These are phyloP conservation scores for Eilema caniola DNA, from an alignment of 2,888 invertebrate species.

Conservation along the genomic window DNA sequence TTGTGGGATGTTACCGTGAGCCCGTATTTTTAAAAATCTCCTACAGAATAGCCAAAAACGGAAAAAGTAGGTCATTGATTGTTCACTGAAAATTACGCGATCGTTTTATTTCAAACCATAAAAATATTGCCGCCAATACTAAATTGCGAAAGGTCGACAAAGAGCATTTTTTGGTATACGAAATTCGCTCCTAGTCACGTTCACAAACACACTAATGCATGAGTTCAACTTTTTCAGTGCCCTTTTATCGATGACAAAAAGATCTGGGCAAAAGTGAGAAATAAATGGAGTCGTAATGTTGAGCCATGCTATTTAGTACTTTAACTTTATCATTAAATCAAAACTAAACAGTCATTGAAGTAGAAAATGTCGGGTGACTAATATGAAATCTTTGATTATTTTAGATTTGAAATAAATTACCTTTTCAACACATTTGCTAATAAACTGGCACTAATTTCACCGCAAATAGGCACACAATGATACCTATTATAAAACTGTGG, in stretches of 20 bases:
- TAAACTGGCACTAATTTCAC: too few species aligned
- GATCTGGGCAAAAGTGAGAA: slow-evolving; percentile 61
- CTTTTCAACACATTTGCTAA: too few species aligned
- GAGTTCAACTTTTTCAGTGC: slow-evolving; percentile 65
- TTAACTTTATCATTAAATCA: slow-evolving; percentile 73
- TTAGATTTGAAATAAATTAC: background rate
- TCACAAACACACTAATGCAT: slow-evolving; percentile 63
- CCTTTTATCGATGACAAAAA: slow-evolving; percentile 69
- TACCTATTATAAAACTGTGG: too few species aligned
- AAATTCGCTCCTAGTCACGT: slow-evolving; percentile 67
- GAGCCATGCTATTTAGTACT: slow-evolving; percentile 68
- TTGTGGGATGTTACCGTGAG: background rate
- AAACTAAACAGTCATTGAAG: slow-evolving; percentile 60
- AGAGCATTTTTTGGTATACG: slow-evolving; percentile 51
- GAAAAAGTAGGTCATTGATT: slow-evolving; percentile 14
- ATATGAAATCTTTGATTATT: background rate
- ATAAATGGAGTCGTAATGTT: slow-evolving; percentile 71
- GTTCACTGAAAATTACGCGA: slow-evolving; percentile 25
- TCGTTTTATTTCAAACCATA: slow-evolving; percentile 34
- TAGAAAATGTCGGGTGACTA: background rate
- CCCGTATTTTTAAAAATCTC: background rate
- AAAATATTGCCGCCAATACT: slow-evolving; percentile 37
- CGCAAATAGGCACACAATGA: too few species aligned
- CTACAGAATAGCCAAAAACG: slow-evolving; percentile 11
- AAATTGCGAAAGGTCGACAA: slow-evolving; percentile 47